phyloP scores from a whole-genome alignment of 1,140 invertebrate genomes.

The Diorhabda sublineata region DNA sequence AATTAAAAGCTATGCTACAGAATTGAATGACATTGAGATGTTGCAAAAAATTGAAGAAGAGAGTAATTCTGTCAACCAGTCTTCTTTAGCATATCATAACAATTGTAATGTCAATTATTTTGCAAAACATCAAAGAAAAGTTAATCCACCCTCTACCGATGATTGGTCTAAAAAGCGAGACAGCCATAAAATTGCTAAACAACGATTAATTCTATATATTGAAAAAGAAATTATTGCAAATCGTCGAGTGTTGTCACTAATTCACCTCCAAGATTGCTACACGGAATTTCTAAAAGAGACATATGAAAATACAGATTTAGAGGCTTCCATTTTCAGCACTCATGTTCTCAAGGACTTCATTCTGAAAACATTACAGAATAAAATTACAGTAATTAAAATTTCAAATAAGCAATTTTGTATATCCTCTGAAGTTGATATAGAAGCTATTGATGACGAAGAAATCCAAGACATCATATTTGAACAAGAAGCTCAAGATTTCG shows the following conservation, averaged over 20 bases:
- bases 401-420: constrained; percentile 22
- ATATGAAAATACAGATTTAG: constrained; percentile 24
- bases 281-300: constrained; percentile 18
- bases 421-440: constrained; percentile 25
- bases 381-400: constrained; percentile 25
- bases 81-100: constrained; percentile 5
- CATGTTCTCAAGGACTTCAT: constrained; percentile 19
- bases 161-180: constrained; percentile 5
- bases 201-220: constrained; percentile 16
- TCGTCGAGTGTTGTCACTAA: constrained; percentile 6
- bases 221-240: constrained; percentile 14
- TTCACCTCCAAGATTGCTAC: constrained; percentile 7
- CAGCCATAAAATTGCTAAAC: constrained; percentile 9
- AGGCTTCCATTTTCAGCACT: constrained; percentile 19
- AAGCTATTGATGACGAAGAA: constrained; percentile 27
- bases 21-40: constrained; percentile 12
- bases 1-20: constrained; percentile 6
- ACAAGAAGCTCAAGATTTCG: constrained; percentile 10
- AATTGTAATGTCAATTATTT: constrained; percentile 14
- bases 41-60: constrained; percentile 15
- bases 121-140: constrained; percentile 12
- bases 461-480: too few relatives aligned
- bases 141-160: constrained; percentile 4
- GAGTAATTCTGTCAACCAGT: constrained; percentile 1
- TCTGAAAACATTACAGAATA: constrained; percentile 21